Evolutionary conservation across 2,888 invertebrate species (phyloP), one percentile per base, ranked within the genome.

Genomic region (Andrena chrysosceles): DNA sequence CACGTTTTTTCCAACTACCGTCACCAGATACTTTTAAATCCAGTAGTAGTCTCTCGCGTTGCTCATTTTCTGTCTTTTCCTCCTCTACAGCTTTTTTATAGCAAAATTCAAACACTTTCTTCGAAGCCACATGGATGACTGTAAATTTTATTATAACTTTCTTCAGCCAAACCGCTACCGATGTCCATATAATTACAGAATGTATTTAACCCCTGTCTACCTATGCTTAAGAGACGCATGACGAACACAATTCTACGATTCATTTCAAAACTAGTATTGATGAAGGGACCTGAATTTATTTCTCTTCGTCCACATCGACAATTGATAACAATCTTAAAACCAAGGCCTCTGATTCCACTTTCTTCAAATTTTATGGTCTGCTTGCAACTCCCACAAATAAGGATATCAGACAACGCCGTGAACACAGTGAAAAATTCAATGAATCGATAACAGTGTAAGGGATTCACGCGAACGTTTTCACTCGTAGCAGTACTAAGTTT

Each of bases 171-270:
- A 10, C 63, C 78, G 6, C 48, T 2, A 10, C 63, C 20, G 1
- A 74, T 35, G 33, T 79, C 71, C 80, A 75, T 80, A 2, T 67
- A 23, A 16, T 33, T 23, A 26, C 66, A 67, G n/a, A 75, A 69
- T 10, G 79, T 79, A 20, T 35, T 35, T 35, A 35, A 35, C 33
- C 33, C 33, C 33, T 35, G 33, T 31, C 62, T 26, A n/a, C 31
- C 52, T 8, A 76, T 13, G 10, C 75, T 35, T 64, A 80, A 76
- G 0, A 80, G 42, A 7, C 67, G 20, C 62, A 75, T 74, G 16
- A 74, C 59, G 13, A 79, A 69, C 16, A 74, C 42, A 7, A 79
- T 69, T 35, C 74, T 64, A 2, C 26, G 49, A 49, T 74, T 74
- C 0, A 74, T 60, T 68, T 79, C 69, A 59, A 10, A 74, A 6